Evolutionary conservation across 1,140 invertebrate species (phyloP).

Genomic region (Triops longicaudatus): DNA sequence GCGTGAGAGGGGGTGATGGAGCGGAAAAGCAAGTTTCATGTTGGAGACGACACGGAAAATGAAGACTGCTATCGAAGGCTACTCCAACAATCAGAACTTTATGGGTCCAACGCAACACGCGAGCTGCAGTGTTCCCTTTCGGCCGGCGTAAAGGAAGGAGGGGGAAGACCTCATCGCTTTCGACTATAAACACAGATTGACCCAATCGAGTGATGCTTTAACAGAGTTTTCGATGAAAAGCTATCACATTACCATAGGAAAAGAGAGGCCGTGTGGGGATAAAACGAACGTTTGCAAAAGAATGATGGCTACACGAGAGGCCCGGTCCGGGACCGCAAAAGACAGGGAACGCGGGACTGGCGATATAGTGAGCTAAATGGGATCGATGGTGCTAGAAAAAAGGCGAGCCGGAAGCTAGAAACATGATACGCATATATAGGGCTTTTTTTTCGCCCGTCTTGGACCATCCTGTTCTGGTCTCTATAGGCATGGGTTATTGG

Average conservation of each 20-base stretch:
- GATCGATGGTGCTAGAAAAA: neutral
- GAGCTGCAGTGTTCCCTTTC: neutral
- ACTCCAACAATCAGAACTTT: neutral
- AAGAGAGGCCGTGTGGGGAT: neutral
- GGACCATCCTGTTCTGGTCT: neutral
- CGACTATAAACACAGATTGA: slow-evolving; percentile 7
- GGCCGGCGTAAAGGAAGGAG: neutral
- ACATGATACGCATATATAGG: slow-evolving; percentile 11
- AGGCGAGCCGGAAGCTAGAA: neutral
- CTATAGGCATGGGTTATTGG: neutral
- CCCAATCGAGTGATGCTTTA: slow-evolving; percentile 2
- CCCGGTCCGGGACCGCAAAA: neutral
- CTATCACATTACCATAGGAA: slow-evolving; percentile 12
- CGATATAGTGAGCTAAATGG: neutral
- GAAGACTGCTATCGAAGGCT: neutral
- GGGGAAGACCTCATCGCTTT: neutral
- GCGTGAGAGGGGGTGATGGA: neutral
- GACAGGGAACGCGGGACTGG: neutral
- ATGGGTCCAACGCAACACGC: neutral
- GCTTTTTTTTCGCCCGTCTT: neutral
- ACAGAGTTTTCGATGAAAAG: slow-evolving; percentile 7
- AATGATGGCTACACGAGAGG: neutral
- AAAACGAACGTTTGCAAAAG: neutral
- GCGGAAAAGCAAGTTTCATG: slow-evolving; percentile 6
- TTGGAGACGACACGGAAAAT: neutral